phyloP scores from a whole-genome alignment of 2,888 invertebrate species.

The Aphelenchoides bicaudatus region DNA sequence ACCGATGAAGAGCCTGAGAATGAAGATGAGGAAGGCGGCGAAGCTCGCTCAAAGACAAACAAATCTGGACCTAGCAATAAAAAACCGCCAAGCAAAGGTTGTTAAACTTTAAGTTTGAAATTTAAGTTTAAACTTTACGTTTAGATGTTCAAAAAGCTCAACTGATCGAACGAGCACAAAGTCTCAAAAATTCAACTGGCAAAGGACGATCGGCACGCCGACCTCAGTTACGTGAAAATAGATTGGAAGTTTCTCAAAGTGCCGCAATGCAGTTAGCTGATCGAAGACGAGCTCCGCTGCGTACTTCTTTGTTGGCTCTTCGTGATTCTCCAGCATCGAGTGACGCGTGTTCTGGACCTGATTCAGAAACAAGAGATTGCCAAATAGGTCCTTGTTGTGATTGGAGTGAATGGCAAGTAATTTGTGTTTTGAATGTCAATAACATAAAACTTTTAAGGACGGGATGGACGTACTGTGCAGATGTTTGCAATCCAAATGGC shows the following conservation, averaged over 20 bases:
- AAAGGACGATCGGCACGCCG: slow-evolving; percentile 12
- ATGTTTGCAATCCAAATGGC: slow-evolving; percentile 9
- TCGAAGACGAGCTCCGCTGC: slow-evolving; percentile 24
- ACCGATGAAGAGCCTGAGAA: background rate
- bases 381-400: slow-evolving; percentile 35
- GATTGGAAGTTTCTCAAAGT: slow-evolving; percentile 24
- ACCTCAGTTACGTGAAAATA: slow-evolving; percentile 22
- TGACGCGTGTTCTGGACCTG: slow-evolving; percentile 28
- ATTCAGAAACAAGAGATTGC: slow-evolving; percentile 31
- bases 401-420: slow-evolving; percentile 28
- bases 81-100: slow-evolving; percentile 2
- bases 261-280: slow-evolving; percentile 14
- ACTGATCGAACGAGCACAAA: slow-evolving; percentile 26
- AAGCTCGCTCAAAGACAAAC: too few relatives aligned
- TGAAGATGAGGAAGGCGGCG: background rate
- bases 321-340: slow-evolving; percentile 7
- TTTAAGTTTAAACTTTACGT: background rate
- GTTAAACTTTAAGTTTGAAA: background rate
- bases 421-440: slow-evolving; percentile 11
- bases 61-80: too few relatives aligned
- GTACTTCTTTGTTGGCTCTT: slow-evolving; percentile 21
- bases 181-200: slow-evolving; percentile 21
- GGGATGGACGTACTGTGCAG: slow-evolving; percentile 18
- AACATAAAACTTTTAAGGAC: background rate
- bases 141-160: slow-evolving; percentile 14